These are phyloP conservation scores for Villa cingulata DNA, from an alignment of 2,888 invertebrate species.

Conservation along the genomic window DNA sequence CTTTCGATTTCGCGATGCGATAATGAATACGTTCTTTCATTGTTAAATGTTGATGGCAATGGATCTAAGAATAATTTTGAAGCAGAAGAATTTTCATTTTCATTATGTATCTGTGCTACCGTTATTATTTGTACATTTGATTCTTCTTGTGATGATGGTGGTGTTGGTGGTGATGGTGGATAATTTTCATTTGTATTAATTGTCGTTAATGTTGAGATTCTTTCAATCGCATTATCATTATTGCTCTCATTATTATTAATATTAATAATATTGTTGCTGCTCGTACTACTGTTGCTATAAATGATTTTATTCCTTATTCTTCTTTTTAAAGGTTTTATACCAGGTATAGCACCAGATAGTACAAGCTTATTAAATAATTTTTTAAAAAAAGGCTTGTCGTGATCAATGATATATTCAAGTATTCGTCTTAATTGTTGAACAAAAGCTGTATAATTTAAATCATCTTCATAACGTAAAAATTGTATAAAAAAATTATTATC, in stretches of 20 bases:
- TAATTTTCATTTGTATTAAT: slow-evolving; percentile 9
- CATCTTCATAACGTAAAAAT: slow-evolving; percentile 12
- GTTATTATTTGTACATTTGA: slow-evolving; percentile 10
- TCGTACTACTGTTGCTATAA: too few relatives aligned
- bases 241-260: too few relatives aligned
- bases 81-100: neutral
- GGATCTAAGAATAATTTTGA: too few relatives aligned
- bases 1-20: too few relatives aligned
- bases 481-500: slow-evolving; percentile 10
- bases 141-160: slow-evolving; percentile 14
- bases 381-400: slow-evolving; percentile 22
- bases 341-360: slow-evolving; percentile 20
- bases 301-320: neutral
- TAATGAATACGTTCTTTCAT: too few relatives aligned
- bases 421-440: slow-evolving; percentile 25
- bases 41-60: too few relatives aligned
- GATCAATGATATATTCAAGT: neutral
- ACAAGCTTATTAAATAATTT: slow-evolving; percentile 30
- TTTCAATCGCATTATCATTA: slow-evolving; percentile 16
- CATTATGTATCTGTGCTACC: neutral
- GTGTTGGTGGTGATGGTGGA: too few relatives aligned
- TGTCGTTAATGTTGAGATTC: slow-evolving; percentile 23
- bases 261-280: too few relatives aligned
- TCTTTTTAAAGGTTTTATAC: slow-evolving; percentile 16
- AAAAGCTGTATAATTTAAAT: slow-evolving; percentile 32